Percentiles rank a stretch among this genome's conserved stretches.
Conservation (phyloP, 2,113 vertebrate genomes). For the Petromus typicus region DNA sequence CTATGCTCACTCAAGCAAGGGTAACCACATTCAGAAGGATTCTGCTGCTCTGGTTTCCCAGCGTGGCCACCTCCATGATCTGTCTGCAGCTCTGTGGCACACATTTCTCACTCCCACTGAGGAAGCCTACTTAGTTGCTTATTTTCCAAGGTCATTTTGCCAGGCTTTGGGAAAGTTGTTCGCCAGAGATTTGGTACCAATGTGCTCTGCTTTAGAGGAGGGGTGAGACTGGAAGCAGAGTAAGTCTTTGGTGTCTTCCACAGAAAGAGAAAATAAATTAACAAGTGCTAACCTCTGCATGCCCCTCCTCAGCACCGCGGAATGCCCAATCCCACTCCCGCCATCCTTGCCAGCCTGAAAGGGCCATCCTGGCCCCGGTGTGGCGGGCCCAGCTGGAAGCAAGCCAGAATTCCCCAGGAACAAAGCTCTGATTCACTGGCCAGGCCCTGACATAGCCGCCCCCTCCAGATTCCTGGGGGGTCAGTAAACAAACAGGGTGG, state of each 20-base stretch:
- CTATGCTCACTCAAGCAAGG: not conserved
- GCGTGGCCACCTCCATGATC: not conserved
- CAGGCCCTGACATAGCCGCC: conserved; percentile 77
- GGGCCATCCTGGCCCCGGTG: conserved; percentile 57
- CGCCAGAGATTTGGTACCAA: conserved; percentile 19
- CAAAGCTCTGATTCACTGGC: conserved; percentile 88
- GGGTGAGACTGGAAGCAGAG: not conserved
- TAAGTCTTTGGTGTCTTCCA: conserved; percentile 45
- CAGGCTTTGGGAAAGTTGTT: conserved; percentile 34
- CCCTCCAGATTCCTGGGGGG: conserved; percentile 88
- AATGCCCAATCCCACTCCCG: conserved; percentile 70
- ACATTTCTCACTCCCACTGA: not conserved
- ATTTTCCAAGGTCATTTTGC: conserved; percentile 28
- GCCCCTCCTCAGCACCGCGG: conserved; percentile 63
- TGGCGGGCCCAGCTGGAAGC: conserved; percentile 72
- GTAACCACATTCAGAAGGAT: not conserved
- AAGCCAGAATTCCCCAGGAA: conserved; percentile 82
- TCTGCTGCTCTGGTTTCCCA: not conserved
- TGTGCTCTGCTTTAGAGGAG: conserved; percentile 14
- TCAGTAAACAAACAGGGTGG: conserved; percentile 82
- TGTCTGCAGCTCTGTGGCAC: not conserved
- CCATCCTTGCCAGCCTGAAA: conserved; percentile 62
- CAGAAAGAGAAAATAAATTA: conserved; percentile 55
- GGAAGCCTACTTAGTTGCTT: not conserved
- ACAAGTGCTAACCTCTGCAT: conserved; percentile 15